Conservation (phyloP, 2,888 invertebrate genomes). For the Cepaea hortensis region DNA sequence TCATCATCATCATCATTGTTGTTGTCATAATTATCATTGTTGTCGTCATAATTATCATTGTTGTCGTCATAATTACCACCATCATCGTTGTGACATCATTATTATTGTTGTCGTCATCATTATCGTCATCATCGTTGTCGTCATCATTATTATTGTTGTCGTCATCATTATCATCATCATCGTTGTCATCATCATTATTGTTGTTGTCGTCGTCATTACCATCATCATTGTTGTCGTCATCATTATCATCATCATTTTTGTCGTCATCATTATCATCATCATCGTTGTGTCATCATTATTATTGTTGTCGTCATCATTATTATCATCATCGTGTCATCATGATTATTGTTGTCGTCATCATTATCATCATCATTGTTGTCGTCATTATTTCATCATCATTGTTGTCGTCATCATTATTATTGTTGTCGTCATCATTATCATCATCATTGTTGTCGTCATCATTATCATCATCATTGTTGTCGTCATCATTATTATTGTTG, state of each 20-base stretch:
- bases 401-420: too few species aligned
- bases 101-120: too few species aligned
- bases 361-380: constrained; percentile 25
- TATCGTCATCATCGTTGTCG: constrained; percentile 3
- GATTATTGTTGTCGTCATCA: background rate
- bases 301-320: background rate
- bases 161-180: constrained; percentile 33
- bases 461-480: too few species aligned
- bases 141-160: constrained; percentile 51
- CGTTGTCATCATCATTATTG: constrained; percentile 37
- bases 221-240: constrained; percentile 37
- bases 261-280: constrained; percentile 51
- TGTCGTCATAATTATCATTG: too few species aligned
- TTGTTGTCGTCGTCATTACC: background rate
- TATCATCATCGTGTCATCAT: constrained; percentile 44
- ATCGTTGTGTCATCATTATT: constrained; percentile 51
- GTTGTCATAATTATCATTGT: too few species aligned
- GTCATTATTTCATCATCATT: constrained; percentile 41
- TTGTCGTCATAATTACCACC: too few species aligned
- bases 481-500: too few species aligned
- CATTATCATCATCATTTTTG: constrained; percentile 34
- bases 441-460: too few species aligned
- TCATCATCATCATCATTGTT: constrained; percentile 52
- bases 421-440: too few species aligned
- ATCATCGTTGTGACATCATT: too few species aligned